These are phyloP conservation scores for Drosophila maculinotata DNA, from an alignment of 2,888 invertebrate genomes.

Conservation along the genomic window DNA sequence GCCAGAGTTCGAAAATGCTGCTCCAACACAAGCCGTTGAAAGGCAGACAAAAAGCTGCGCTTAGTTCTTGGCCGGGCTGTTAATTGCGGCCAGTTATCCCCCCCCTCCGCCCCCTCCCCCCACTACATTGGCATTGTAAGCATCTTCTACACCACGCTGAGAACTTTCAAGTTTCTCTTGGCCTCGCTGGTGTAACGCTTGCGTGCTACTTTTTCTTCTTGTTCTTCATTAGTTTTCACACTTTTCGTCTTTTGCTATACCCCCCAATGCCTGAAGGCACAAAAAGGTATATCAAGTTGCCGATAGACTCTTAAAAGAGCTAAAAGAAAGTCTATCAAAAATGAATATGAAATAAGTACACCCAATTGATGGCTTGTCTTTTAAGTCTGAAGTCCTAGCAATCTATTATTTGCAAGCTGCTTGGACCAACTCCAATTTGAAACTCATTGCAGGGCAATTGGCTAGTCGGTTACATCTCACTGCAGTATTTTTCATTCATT, in stretches of 20 bases:
- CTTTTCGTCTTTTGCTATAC: slow-evolving; percentile 36
- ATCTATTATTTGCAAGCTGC: too few relatives aligned
- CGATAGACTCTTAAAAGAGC: not conserved
- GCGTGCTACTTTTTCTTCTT: slow-evolving; percentile 44
- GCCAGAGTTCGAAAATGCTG: slow-evolving; percentile 35
- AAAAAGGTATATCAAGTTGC: slow-evolving; percentile 2
- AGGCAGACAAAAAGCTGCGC: slow-evolving; percentile 25
- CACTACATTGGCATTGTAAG: not conserved
- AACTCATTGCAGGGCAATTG: not conserved
- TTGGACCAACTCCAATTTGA: not conserved
- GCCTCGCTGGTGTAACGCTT: slow-evolving; percentile 30
- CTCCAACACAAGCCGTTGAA: slow-evolving; percentile 24
- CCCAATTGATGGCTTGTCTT: not conserved
- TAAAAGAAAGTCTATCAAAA: not conserved
- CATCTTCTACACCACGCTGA: slow-evolving; percentile 3
- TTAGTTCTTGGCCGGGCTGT: slow-evolving; percentile 50
- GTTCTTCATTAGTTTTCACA: slow-evolving; percentile 73
- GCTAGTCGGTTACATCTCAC: not conserved
- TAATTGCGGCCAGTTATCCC: slow-evolving; percentile 55
- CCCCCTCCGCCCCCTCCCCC: not conserved
- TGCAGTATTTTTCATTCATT: slow-evolving; percentile 8
- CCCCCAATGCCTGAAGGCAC: not conserved
- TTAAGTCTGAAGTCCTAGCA: not conserved
- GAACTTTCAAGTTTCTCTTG: slow-evolving; percentile 43
- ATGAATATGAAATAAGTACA: not conserved